A percentile compares a stretch with the other conserved stretches of the same genome.
These are phyloP conservation scores for Ophonus ardosiacus DNA, from an alignment of 2,888 invertebrate species.

Conservation along the genomic window DNA sequence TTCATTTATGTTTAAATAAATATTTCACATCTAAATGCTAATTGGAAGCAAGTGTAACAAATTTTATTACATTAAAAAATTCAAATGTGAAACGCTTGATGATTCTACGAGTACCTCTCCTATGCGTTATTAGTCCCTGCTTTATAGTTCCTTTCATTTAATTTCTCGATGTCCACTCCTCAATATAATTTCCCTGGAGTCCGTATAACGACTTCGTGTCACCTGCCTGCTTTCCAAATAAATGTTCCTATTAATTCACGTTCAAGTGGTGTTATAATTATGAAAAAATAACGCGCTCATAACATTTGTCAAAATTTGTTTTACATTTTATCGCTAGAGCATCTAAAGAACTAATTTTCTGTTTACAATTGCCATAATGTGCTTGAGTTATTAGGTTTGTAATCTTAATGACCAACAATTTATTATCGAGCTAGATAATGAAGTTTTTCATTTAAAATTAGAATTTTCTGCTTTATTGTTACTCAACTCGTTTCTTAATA, in stretches of 20 bases:
- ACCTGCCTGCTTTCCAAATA: slow-evolving; percentile 33
- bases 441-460: not conserved
- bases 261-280: slow-evolving; percentile 44
- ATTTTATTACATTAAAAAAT: slow-evolving; percentile 6
- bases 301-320: slow-evolving; percentile 49
- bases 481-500: no score
- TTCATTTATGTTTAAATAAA: no score
- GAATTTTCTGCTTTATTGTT: no score
- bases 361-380: slow-evolving; percentile 7
- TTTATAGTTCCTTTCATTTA: not conserved
- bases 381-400: slow-evolving; percentile 19
- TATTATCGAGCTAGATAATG: not conserved
- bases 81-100: slow-evolving; percentile 1
- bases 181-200: not conserved
- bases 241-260: slow-evolving; percentile 48
- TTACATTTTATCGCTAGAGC: slow-evolving; percentile 28
- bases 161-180: not conserved
- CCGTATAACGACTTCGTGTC: slow-evolving; percentile 15
- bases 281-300: slow-evolving; percentile 15
- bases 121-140: no score
- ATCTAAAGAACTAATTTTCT: slow-evolving; percentile 41
- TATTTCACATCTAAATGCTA: slow-evolving; percentile 18
- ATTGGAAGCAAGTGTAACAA: not conserved
- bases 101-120: not conserved
- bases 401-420: not conserved